These are phyloP conservation scores for Todus mexicanus DNA, from an alignment of 2,797 vertebrate genomes.

Conservation along the genomic window DNA sequence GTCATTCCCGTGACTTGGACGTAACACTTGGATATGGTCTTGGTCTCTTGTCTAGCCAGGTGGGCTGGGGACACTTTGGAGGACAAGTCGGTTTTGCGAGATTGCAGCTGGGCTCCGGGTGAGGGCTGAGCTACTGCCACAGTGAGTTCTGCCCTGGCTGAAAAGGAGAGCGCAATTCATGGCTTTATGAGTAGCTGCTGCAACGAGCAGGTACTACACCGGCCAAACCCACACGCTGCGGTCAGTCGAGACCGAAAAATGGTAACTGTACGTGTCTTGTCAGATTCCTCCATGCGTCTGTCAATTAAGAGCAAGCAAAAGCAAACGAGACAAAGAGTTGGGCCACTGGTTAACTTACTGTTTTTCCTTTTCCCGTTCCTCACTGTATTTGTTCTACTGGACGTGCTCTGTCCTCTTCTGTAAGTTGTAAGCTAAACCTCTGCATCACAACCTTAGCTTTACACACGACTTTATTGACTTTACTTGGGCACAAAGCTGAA, in stretches of 20 bases:
- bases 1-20: constrained; percentile 97
- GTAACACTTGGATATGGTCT: constrained; percentile 85
- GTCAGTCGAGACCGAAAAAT: not conserved
- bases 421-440: not conserved
- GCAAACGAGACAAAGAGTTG: not conserved
- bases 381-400: not conserved
- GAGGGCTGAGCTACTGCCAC: constrained; percentile 57
- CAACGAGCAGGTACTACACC: not conserved
- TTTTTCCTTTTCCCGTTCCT: not conserved
- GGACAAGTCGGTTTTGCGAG: constrained; percentile 26
- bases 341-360: not conserved
- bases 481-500: not conserved
- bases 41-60: constrained; percentile 43
- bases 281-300: not conserved
- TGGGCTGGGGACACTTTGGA: not conserved
- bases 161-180: not conserved
- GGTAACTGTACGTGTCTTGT: not conserved
- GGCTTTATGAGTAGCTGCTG: not conserved
- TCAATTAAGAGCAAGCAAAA: not conserved
- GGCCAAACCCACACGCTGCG: not conserved
- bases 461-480: not conserved
- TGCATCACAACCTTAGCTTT: not conserved
- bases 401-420: not conserved
- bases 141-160: constrained; percentile 75
- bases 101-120: constrained; percentile 31